Conservation (phyloP, 2,113 vertebrate species). For the Lanius collurio region DNA sequence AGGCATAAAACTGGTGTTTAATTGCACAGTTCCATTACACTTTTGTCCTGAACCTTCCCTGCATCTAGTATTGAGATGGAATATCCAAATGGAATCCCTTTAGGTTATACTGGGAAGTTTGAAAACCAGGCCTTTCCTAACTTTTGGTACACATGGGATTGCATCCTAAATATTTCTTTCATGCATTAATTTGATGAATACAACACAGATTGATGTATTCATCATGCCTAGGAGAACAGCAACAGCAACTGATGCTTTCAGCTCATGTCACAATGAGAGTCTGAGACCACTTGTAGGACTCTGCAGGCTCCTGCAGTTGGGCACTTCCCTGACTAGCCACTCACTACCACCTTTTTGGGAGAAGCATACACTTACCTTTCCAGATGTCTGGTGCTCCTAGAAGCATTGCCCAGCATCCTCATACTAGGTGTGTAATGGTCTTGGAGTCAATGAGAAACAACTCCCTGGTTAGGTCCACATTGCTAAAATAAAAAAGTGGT, state of each 20-base stretch:
- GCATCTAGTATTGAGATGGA: background rate
- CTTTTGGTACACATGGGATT: background rate
- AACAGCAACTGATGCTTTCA: background rate
- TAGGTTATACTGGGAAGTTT: background rate
- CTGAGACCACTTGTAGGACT: background rate
- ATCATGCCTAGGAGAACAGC: rapidly evolving
- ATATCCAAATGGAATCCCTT: background rate
- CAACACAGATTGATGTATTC: background rate
- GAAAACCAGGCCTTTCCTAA: background rate
- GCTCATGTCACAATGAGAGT: background rate
- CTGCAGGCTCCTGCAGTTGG: background rate
- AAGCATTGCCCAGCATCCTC: background rate
- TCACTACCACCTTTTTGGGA: background rate
- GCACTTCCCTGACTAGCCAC: background rate
- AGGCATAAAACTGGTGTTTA: background rate
- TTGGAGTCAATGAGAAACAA: background rate
- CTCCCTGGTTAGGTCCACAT: no score
- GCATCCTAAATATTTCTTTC: background rate
- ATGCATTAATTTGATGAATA: background rate
- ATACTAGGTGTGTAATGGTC: background rate
- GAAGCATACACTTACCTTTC: background rate
- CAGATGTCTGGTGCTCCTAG: background rate
- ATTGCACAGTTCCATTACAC: background rate
- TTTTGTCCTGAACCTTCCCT: background rate
- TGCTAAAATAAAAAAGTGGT: background rate